phyloP scores from a whole-genome alignment of 2,113 vertebrate species.

The Aspidoscelis tigris region DNA sequence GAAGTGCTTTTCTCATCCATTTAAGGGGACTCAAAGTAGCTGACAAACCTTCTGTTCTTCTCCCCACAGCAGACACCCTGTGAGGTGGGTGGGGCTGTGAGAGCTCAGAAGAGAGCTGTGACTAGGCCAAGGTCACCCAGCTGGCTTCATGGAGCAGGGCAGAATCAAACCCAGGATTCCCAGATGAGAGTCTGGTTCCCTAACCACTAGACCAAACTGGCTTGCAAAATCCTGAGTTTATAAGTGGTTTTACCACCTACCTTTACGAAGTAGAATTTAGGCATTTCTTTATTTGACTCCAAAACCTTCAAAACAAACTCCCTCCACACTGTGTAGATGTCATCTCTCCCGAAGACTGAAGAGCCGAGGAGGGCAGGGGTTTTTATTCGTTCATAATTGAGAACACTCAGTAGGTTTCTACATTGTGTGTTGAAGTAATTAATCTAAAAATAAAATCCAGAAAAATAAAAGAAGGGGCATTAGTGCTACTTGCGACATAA shows the following conservation, averaged over 20 bases:
- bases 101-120: too few relatives aligned
- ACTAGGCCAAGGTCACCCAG: too few relatives aligned
- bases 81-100: too few relatives aligned
- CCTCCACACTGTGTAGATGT: conserved; percentile 80
- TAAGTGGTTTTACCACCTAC: conserved; percentile 62
- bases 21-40: too few relatives aligned
- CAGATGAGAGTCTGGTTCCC: too few relatives aligned
- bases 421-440: conserved; percentile 71
- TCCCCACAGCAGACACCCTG: too few relatives aligned
- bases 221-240: too few relatives aligned
- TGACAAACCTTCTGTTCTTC: too few relatives aligned
- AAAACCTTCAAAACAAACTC: conserved; percentile 72
- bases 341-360: conserved; percentile 87
- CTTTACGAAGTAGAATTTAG: conserved; percentile 90
- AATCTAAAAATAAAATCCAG: conserved; percentile 48
- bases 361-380: conserved; percentile 80
- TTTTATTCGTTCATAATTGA: conserved; percentile 80
- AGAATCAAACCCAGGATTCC: too few relatives aligned
- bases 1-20: too few relatives aligned
- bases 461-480: conserved; percentile 11
- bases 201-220: too few relatives aligned
- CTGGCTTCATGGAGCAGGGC: too few relatives aligned
- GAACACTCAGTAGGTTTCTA: conserved; percentile 81
- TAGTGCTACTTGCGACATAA: neutral
- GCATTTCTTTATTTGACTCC: conserved; percentile 40